Conservation (phyloP, 1,140 invertebrate genomes). For the Lucilia cuprina region DNA sequence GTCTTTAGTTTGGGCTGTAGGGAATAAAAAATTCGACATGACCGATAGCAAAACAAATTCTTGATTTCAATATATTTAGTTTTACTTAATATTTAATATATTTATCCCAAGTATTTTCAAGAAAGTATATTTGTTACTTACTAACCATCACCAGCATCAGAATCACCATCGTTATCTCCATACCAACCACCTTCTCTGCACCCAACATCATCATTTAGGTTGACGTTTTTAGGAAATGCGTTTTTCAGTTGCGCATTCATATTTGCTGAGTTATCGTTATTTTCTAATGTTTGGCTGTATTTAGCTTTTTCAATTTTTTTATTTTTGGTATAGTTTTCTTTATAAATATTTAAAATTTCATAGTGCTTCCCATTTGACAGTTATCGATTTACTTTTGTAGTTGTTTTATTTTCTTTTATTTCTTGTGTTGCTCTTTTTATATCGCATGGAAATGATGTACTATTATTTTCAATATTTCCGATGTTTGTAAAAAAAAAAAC, state of each 20-base stretch:
- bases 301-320: neutral
- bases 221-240: constrained; percentile 27
- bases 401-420: neutral
- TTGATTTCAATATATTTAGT: too few species aligned
- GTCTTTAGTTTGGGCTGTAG: too few species aligned
- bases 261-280: constrained; percentile 21
- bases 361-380: neutral
- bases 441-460: constrained; percentile 10
- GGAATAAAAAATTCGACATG: too few species aligned
- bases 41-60: too few species aligned
- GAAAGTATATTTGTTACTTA: too few species aligned
- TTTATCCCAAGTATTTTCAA: too few species aligned
- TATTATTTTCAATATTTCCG: constrained; percentile 27
- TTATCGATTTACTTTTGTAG: constrained; percentile 20
- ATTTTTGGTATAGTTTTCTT: neutral
- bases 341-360: constrained; percentile 29
- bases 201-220: neutral
- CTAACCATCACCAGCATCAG: too few species aligned
- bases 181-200: neutral
- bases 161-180: neutral
- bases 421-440: neutral
- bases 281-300: neutral
- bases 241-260: constrained; percentile 17
- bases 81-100: too few species aligned
- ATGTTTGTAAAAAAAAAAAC: neutral